These are phyloP conservation scores for Diachrysia chrysitis DNA, from an alignment of 2,888 invertebrate species.

Conservation along the genomic window DNA sequence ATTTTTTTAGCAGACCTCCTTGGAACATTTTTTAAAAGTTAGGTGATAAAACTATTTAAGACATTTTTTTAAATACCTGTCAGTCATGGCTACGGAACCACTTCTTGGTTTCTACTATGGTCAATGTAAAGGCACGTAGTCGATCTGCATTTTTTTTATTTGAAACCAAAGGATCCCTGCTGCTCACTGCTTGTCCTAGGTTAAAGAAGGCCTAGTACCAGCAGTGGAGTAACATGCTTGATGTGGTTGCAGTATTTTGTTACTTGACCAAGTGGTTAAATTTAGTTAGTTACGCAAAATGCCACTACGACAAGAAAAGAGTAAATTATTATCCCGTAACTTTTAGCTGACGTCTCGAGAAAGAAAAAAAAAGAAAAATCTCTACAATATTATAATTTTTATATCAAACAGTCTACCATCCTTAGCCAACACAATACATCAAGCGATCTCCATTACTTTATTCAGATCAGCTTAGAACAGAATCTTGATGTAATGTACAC, in stretches of 20 bases:
- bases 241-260: too few species aligned
- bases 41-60: background rate
- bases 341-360: constrained; percentile 1
- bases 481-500: constrained; percentile 24
- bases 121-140: too few species aligned
- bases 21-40: background rate
- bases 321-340: background rate
- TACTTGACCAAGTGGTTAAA: too few species aligned
- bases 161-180: too few species aligned
- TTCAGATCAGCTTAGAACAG: constrained; percentile 17
- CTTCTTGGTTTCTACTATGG: too few species aligned
- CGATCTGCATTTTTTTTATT: too few species aligned
- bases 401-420: constrained; percentile 11
- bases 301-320: background rate
- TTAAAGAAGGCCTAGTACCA: too few species aligned
- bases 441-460: constrained; percentile 11
- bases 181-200: too few species aligned
- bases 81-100: too few species aligned
- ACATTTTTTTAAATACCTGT: too few species aligned
- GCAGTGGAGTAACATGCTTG: too few species aligned
- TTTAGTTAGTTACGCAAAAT: background rate
- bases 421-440: constrained; percentile 27
- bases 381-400: background rate
- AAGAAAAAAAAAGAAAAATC: background rate
- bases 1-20: background rate